Conservation (phyloP, 2,888 invertebrate species). For the Metellina segmentata region DNA sequence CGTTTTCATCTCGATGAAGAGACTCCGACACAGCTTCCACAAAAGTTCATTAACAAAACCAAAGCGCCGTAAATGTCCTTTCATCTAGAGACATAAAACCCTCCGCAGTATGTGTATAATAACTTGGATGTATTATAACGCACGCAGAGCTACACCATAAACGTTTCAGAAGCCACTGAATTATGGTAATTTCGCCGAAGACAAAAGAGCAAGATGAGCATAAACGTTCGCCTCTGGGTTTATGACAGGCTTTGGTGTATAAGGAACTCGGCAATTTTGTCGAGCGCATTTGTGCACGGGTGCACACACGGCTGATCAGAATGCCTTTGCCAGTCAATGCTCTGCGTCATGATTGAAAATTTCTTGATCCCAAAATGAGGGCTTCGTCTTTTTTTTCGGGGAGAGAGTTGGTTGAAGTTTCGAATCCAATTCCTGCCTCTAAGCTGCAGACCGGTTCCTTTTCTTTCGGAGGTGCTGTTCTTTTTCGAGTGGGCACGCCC, state of each 20-base stretch:
- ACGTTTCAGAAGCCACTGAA: neutral
- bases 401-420: too few species aligned
- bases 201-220: neutral
- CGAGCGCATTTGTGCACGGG: neutral
- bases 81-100: neutral
- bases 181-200: neutral
- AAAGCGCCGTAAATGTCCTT: neutral
- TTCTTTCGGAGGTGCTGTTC: neutral
- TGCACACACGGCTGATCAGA: neutral
- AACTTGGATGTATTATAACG: neutral
- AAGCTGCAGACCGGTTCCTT: neutral
- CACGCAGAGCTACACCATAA: neutral
- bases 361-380: neutral
- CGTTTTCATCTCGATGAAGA: too few species aligned
- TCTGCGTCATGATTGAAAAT: neutral
- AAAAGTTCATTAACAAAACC: neutral
- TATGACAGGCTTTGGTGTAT: neutral
- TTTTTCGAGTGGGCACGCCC: neutral
- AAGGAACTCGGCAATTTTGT: neutral
- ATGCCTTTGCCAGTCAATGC: neutral
- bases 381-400: neutral
- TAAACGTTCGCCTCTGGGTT: neutral
- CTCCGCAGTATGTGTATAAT: neutral
- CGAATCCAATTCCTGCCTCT: neutral
- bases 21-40: neutral